A percentile compares a stretch with the other conserved stretches of the same genome.
Conservation (phyloP, 2,113 vertebrate genomes). For the Phaetusa simplex region DNA sequence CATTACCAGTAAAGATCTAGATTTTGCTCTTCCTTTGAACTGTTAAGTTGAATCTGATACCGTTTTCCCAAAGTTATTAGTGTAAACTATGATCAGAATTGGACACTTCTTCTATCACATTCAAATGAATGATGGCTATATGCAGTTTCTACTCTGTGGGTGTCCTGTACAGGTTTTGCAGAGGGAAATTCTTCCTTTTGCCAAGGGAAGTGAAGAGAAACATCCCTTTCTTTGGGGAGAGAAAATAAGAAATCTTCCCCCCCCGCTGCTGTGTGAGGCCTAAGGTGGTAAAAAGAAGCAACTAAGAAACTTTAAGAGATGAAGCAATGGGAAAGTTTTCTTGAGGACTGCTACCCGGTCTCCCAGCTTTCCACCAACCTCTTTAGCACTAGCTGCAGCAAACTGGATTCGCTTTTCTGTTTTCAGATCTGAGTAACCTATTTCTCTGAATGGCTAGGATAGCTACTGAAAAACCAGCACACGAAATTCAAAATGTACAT, state of each 20-base stretch:
- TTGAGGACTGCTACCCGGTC: neutral
- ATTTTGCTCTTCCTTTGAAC: neutral
- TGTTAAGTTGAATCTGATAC: neutral
- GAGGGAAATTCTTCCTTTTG: neutral
- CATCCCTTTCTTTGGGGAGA: neutral
- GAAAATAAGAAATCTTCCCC: neutral
- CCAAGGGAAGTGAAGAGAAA: neutral
- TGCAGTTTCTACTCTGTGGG: neutral
- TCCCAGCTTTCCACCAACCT: neutral
- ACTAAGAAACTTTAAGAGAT: neutral
- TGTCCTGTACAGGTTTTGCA: neutral
- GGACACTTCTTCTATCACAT: neutral
- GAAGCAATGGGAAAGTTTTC: neutral
- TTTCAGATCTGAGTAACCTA: neutral
- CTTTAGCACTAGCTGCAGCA: neutral
- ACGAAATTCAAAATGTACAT: neutral
- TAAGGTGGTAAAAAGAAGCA: neutral
- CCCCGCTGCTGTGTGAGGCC: neutral
- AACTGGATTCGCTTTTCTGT: neutral
- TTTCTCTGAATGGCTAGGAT: neutral
- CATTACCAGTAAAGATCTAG: neutral
- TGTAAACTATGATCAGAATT: neutral
- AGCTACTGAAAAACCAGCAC: neutral
- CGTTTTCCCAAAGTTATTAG: neutral
- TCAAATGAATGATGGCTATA: neutral